These are phyloP conservation scores for Pterocles burchelli DNA, from an alignment of 2,113 vertebrate species.

Conservation along the genomic window DNA sequence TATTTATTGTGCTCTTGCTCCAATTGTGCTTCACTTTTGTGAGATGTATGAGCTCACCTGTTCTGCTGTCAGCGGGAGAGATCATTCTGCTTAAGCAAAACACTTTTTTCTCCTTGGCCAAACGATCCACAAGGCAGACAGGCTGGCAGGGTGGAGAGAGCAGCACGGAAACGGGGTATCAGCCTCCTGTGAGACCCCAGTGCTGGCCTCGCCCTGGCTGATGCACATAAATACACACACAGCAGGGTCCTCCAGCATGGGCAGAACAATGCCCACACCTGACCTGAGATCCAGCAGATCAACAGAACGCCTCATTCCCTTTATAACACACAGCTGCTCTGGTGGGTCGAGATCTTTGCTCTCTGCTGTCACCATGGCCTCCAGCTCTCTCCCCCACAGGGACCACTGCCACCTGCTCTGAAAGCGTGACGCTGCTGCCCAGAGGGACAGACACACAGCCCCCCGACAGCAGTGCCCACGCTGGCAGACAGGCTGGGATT, in stretches of 20 bases:
- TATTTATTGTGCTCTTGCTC: neutral
- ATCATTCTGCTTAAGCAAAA: neutral
- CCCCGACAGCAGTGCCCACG: neutral
- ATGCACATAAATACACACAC: rapidly evolving
- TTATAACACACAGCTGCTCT: rapidly evolving
- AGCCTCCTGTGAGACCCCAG: rapidly evolving
- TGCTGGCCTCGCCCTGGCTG: neutral
- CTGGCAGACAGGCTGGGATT: neutral
- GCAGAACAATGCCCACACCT: rapidly evolving
- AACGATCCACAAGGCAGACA: neutral
- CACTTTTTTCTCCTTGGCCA: neutral
- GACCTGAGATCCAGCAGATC: neutral
- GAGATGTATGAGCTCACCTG: rapidly evolving
- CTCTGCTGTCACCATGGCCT: neutral
- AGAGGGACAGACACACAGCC: neutral
- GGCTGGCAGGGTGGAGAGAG: neutral
- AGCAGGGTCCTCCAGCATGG: neutral
- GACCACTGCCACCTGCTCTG: neutral
- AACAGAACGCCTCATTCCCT: neutral
- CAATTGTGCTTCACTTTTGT: neutral
- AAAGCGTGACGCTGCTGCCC: neutral
- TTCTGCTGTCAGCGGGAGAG: neutral
- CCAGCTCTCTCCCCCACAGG: neutral
- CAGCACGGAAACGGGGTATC: rapidly evolving
- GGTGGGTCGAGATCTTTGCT: neutral